Evolutionary conservation across 2,888 invertebrate genomes (phyloP).

Genomic region (Pinctada fucata): DNA sequence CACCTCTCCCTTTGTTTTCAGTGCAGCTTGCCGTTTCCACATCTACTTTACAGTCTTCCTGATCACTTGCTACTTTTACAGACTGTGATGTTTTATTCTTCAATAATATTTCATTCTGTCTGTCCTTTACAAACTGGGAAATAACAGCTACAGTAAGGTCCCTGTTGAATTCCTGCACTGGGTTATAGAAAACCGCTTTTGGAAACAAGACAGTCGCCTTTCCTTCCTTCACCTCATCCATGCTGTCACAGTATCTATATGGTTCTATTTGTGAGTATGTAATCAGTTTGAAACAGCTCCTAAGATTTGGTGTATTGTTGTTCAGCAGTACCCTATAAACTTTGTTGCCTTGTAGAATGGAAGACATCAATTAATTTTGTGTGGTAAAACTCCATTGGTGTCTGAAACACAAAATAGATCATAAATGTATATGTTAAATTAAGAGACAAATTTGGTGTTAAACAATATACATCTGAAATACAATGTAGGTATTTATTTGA

Average conservation of each 20-base stretch:
- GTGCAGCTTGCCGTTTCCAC: background rate
- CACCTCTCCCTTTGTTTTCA: background rate
- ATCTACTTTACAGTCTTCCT: background rate
- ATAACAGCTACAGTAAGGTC: slow-evolving; percentile 83
- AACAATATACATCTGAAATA: too few relatives aligned
- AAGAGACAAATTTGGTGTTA: too few relatives aligned
- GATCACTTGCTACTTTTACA: background rate
- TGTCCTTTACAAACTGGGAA: slow-evolving; percentile 61
- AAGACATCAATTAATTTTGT: too few relatives aligned
- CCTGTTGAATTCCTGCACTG: slow-evolving; percentile 95
- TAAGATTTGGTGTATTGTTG: too few relatives aligned
- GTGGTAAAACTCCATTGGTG: too few relatives aligned
- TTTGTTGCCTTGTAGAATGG: too few relatives aligned
- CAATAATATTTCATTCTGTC: slow-evolving; percentile 22
- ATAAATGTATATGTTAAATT: too few relatives aligned
- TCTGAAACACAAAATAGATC: too few relatives aligned
- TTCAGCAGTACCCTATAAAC: too few relatives aligned
- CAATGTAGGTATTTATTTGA: too few relatives aligned
- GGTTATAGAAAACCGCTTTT: slow-evolving; percentile 93
- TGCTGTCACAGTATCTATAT: background rate
- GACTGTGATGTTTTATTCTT: slow-evolving; percentile 6
- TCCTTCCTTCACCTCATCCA: slow-evolving; percentile 82
- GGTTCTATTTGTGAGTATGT: background rate
- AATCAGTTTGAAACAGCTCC: too few relatives aligned
- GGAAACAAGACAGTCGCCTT: slow-evolving; percentile 85